Base-by-base conservation (phyloP, 2,113 vertebrate genomes). In the Bufo bufo region DNA sequence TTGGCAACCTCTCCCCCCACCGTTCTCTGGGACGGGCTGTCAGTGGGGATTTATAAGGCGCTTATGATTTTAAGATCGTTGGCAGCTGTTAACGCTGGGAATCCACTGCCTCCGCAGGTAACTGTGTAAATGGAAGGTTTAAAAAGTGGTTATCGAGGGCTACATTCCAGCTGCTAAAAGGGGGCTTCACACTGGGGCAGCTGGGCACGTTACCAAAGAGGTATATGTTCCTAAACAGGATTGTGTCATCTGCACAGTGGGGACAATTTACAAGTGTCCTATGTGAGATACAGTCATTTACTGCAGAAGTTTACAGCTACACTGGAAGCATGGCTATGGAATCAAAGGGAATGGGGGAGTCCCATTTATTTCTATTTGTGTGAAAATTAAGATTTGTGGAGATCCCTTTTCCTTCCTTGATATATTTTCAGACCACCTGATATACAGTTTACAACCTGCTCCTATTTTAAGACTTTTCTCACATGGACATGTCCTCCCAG, bases 31-130 rank as follows among this genome's bases (percentile, higher is more conserved):
- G 90, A 85, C 49, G 6, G 9, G 74, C 49, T 6, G 80, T 82
- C 83, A 66, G 52, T 47, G 47, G 59, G 89, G 77, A 91, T 92
- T 91, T 89, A 92, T 50, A 87, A 66, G 66, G 75, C 20, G 33
- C 83, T 87, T 77, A n/a, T 75, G 87, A 59, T 84, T 80, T 45
- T 69, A 87, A 69, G 23, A 74, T 65, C 45, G 61, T 83, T 85
- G 88, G 81, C 90, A 84, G 50, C 85, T 87, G 83, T 50, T 47
- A n/a, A 61, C 69, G 75, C 85, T 61, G 88, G 85, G 86, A 90
- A 90, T 49, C 77, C 87, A 80, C 82, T 63, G 69, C 69, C 86
- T 61, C 79, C 33, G 16, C 79, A 61, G 86, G 79, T 77, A 75
- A 56, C 80, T 12, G 66, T 82, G 56, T 82, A 83, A 61, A 87